Evolutionary conservation across 2,797 vertebrate genomes (phyloP).

Genomic region (Channa striata): DNA sequence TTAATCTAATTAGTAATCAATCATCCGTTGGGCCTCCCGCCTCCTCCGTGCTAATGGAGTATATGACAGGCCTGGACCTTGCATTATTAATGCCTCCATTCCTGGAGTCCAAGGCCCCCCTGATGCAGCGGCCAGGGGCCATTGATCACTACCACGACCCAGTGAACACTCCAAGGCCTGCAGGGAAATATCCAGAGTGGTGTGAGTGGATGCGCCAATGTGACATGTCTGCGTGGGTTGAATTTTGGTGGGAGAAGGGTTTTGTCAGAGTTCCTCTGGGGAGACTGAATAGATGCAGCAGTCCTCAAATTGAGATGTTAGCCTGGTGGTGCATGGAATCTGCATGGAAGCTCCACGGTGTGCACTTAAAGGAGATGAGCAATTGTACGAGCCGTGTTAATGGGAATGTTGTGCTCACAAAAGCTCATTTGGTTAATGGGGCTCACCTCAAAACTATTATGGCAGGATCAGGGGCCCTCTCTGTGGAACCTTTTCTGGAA

Average conservation of each 20-base stretch:
- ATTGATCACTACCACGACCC: constrained; percentile 82
- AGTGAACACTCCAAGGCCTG: constrained; percentile 53
- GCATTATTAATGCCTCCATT: constrained; percentile 88
- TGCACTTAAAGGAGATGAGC: constrained; percentile 47
- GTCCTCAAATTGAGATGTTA: constrained; percentile 29
- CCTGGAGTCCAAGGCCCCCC: constrained; percentile 64
- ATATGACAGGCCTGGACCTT: constrained; percentile 80
- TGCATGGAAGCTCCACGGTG: constrained; percentile 22
- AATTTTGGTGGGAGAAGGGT: constrained; percentile 10
- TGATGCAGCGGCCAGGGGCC: constrained; percentile 64
- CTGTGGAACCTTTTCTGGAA: constrained; percentile 63
- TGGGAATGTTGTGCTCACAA: constrained; percentile 63
- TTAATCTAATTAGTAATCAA: constrained; percentile 89
- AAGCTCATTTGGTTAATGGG: constrained; percentile 79
- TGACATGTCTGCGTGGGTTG: constrained; percentile 13
- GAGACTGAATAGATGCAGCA: constrained; percentile 7
- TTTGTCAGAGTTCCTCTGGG: constrained; percentile 18
- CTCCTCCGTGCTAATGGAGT: constrained; percentile 81
- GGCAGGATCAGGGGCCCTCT: constrained; percentile 56
- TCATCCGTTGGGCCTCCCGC: constrained; percentile 76
- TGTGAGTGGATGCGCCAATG: constrained; percentile 26
- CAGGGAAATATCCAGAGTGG: constrained; percentile 57
- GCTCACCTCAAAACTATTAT: constrained; percentile 75
- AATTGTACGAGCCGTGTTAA: constrained; percentile 55
- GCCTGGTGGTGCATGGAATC: constrained; percentile 16